Base-by-base conservation (phyloP, 2,888 invertebrate species). In the Zaprionus bogoriensis region DNA sequence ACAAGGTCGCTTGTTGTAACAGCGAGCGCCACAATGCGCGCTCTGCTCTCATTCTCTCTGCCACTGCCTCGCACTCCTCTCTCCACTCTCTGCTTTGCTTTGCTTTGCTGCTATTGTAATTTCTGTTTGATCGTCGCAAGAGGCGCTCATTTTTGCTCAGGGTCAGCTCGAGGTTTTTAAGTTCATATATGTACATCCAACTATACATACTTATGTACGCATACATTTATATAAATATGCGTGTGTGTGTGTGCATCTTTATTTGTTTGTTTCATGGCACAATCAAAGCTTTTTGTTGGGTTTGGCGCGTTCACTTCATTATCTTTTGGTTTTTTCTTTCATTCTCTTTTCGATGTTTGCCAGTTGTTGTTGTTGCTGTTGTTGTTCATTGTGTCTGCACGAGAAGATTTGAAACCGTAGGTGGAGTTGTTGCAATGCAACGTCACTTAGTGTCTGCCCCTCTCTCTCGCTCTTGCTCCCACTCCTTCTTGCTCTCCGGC, bases 141-240 rank as follows among this genome's bases (percentile, higher is more conserved):
- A 58, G 65, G 68, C 61, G 53, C 65, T 79, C 51, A 55, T 86
- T 87, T 84, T 70, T 76, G 77, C 85, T 89, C 90, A 90, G 91
- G 90, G 90, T 90, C 90, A 90, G 87, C 77, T 88, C 89, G 90
- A 90, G 89, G 90, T 87, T 90, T 89, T 80, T 79, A 60, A 68
- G 71, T 64, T 75, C 69, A 65, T 70, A 28, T 57, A 48, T 61
- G 42, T 41, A 41, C 17, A 50, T 22, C 27, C 5, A 20, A 20
- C 17, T 36, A 47, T 20, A 36, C 22, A 57, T 59, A 46, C 14
- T 10, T 44, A 41, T 28, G 19, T 46, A 20, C 47, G 46, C 20
- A 32, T 38, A 39, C 55, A 42, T 57, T 22, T 55, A 30, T 63
- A 32, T 38, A 39, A 55, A 42, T 57, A 19, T 55, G 27, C 60